Percentiles rank a stretch among this genome's conserved stretches.
These are phyloP conservation scores for Alces alces DNA, from an alignment of 2,113 vertebrate species.

Conservation along the genomic window DNA sequence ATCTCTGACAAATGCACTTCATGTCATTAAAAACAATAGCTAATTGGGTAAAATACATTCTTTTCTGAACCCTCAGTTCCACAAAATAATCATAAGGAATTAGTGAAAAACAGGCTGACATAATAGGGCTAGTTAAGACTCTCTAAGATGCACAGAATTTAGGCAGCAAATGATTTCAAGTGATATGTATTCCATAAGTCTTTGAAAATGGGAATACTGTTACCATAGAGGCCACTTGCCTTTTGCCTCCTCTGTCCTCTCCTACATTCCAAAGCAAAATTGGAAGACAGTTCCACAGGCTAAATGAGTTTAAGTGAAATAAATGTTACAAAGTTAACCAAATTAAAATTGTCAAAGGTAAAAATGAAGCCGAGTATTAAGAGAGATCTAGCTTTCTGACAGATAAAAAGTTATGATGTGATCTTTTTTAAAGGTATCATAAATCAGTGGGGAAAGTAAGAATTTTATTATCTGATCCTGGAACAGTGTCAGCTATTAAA, in stretches of 20 bases:
- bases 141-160: not conserved
- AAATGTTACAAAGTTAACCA: not conserved
- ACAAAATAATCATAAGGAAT: not conserved
- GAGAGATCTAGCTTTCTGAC: not conserved
- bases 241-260: not conserved
- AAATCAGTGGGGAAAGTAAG: not conserved
- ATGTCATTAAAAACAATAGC: not conserved
- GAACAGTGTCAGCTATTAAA: not conserved
- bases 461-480: not conserved
- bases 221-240: not conserved
- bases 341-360: conserved; percentile 10
- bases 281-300: not conserved
- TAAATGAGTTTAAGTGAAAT: conserved; percentile 9
- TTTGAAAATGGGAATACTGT: not conserved
- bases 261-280: not conserved
- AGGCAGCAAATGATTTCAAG: not conserved
- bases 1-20: not conserved
- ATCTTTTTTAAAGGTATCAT: not conserved
- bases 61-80: not conserved
- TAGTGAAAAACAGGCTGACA: not conserved
- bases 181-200: not conserved
- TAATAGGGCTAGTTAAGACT: not conserved
- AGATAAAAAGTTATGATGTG: not conserved
- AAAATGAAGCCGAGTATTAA: not conserved
- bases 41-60: not conserved